A percentile compares a stretch with the other conserved stretches of the same genome.
phyloP scores from a whole-genome alignment of 2,113 vertebrate genomes.

The Sisor rabdophorus region DNA sequence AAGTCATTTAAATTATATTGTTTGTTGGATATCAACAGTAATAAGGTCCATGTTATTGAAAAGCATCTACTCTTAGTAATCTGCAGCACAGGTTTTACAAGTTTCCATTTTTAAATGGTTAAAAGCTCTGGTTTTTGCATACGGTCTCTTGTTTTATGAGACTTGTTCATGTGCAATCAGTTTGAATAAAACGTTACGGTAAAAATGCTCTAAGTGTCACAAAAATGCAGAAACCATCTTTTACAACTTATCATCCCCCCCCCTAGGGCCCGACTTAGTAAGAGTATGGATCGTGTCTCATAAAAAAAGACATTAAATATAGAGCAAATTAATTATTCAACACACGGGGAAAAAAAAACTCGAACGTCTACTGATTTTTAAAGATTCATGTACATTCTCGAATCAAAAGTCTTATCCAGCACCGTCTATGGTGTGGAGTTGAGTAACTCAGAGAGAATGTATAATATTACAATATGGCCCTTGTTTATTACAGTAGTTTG shows the following conservation, averaged over 20 bases:
- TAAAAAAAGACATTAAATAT: slow-evolving; percentile 50
- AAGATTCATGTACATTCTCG: background rate
- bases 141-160: slow-evolving; percentile 4
- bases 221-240: slow-evolving; percentile 10
- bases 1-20: no score
- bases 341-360: slow-evolving; percentile 1
- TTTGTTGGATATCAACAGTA: no score
- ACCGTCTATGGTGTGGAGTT: background rate
- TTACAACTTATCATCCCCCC: slow-evolving; percentile 10
- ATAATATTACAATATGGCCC: background rate
- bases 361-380: slow-evolving; percentile 31
- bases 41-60: no score
- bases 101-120: background rate
- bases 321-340: slow-evolving; percentile 51
- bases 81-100: background rate
- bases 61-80: background rate
- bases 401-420: background rate
- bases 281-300: slow-evolving; percentile 48
- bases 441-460: background rate
- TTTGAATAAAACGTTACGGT: background rate
- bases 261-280: slow-evolving; percentile 23
- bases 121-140: background rate
- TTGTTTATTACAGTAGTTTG: background rate
- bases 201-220: background rate
- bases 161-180: background rate